A percentile compares a stretch with the other conserved stretches of the same genome.
phyloP scores from a whole-genome alignment of 2,888 invertebrate species.

The Allophyes oxyacanthae region DNA sequence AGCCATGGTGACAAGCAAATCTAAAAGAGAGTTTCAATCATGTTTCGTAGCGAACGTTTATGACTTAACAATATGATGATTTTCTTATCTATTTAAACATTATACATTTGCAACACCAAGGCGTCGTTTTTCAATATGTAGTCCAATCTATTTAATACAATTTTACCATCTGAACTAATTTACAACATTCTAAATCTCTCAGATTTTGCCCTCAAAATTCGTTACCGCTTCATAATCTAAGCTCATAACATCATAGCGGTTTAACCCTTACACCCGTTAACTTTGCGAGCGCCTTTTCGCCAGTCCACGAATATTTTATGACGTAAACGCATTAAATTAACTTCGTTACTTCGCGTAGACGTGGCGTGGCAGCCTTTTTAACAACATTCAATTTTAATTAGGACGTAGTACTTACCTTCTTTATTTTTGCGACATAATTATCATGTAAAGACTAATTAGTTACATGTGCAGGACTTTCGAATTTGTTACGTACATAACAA shows the following conservation, averaged over 20 bases:
- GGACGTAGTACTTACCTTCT: conserved; percentile 22
- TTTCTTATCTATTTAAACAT: too few species aligned
- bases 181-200: conserved; percentile 24
- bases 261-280: conserved; percentile 60
- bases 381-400: conserved; percentile 67
- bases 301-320: conserved; percentile 76
- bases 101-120: too few species aligned
- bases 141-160: too few species aligned
- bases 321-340: conserved; percentile 73
- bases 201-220: conserved; percentile 50
- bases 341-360: conserved; percentile 65
- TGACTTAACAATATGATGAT: too few species aligned
- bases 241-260: conserved; percentile 59
- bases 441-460: too few species aligned
- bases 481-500: too few species aligned
- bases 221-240: conserved; percentile 58
- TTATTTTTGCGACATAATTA: conserved; percentile 32
- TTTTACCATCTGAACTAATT: too few species aligned
- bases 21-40: too few species aligned
- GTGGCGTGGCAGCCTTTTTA: conserved; percentile 63
- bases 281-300: conserved; percentile 63
- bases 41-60: too few species aligned
- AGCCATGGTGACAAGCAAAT: too few species aligned
- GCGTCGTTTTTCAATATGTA: too few species aligned
- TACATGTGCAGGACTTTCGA: background rate